Base-by-base conservation (phyloP, 92 coral and sea anemone genomes). In the Actinostola sp. region DNA sequence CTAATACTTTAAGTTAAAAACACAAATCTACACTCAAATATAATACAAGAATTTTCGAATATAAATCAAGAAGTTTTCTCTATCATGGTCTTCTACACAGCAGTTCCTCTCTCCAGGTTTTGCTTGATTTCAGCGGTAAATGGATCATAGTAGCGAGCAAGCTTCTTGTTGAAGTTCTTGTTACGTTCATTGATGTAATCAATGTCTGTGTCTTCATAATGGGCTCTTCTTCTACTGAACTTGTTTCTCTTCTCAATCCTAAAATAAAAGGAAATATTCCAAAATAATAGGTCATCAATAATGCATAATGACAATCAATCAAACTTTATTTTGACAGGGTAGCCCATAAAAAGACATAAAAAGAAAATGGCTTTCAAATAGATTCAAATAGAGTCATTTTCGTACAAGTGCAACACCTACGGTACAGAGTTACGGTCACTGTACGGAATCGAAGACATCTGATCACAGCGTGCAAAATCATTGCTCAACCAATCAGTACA, bases 51-150 rank as follows among this genome's bases (percentile, higher is more conserved):
- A 7, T 39, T 39, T 39, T 39, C 8, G 14, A 39, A 39, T 39
- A 39, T 7, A 7, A 7, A 7, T 39, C 14, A 7, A 39, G 7
- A 7, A 7, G 7, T 39, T 39, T 7, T 14, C 7, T 39, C 45
- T 7, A 14, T 39, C 14, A 14, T 7, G 7, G 45, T 21, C 57
- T 5, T 24, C n/a, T 38, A 93, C 29, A 94, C 92, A 52, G 99
- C 99, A 31, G 99, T 95, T 39, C 99, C 99, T 79, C 99, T 94
- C 56, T 95, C 99, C 85, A 95, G 51, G 76, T 95, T 95, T 72
- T 95, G 95, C 28, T 92, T 87, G 87, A 95, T 95, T 83, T 95
- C 99, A 2, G 97, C 86, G 15, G 99, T 95, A 60, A 92, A 95
- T 64, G 97, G 99, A 61, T 95, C 99, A 65, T 95, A 95, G 61